Evolutionary conservation across 2,113 vertebrate genomes (phyloP), one percentile per base, ranked within the genome.

Genomic region (Gallinago paraguaiae): DNA sequence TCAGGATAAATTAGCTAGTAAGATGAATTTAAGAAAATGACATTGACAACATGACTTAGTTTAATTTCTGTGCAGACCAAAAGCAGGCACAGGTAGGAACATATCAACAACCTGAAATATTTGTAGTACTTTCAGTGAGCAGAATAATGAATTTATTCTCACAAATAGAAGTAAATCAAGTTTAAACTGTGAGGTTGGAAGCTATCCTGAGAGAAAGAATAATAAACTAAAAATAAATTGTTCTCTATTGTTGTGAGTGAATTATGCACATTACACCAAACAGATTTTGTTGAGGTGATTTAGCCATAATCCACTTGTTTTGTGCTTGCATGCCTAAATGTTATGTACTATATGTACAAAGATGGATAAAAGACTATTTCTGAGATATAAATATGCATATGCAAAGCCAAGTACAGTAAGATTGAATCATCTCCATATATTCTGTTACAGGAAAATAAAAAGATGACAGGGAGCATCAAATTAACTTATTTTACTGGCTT

Each of bases 401-500:
- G 80, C 81, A 97, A 97, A 96, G 59, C 69, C 89, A 92, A 91
- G 54, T 85, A 90, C 69, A 93, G 86, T 71, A 93, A 95, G 93
- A 93, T 90, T 96, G 93, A 97, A 96, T 97, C 93, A 93, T 94
- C 84, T 90, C 54, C 25, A 81, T 95, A 94, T 93, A 96, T 97
- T 90, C 88, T 93, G 69, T 82, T 96, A 94, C 74, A 87, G 61
- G 60, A 95, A 95, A 96, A 95, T 94, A 95, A 96, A 97, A 96
- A 93, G 63, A 97, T 96, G 92, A 96, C 93, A 95, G 9, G 15
- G 75, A 95, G 27, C 86, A 96, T 93, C 95, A 96, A 96, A 96
- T 97, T 95, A 92, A 88, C 82, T 97, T 94, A 85, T 96, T 96
- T 97, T 96, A 95, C 81, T 95, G 74, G 45, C 91, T 96, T 96